Base-by-base conservation (phyloP, 2,113 vertebrate genomes). In the Eulemur macaco region DNA sequence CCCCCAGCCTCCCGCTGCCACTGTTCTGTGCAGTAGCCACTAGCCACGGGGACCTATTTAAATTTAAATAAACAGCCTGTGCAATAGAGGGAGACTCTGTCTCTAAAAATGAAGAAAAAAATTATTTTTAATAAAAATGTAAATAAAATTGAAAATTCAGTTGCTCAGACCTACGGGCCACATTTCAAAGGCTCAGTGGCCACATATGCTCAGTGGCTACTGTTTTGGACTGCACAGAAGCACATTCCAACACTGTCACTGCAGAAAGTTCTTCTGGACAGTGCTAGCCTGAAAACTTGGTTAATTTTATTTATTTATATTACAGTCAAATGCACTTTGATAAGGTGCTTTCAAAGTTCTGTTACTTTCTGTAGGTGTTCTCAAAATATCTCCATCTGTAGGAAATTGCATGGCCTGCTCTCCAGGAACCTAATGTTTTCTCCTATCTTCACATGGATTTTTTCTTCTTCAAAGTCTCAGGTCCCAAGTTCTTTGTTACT, bases 401-500 rank as follows among this genome's bases (percentile, higher is more conserved):
- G 52, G n/a, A 90, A 96, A 93, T 0, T 60, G 39, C 25, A 56
- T 21, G 8, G 18, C 84, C 80, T 93, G 6, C 82, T 87, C 66
- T 18, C 81, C 15, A 86, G 68, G 45, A 74, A 73, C 4, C 12
- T 78, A 69, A 50, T 14, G 20, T 50, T 69, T 68, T 83, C 60
- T 50, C 42, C 34, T 85, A 60, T 63, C 9, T 92, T 58, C 56
- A 45, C 5, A 1, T 12, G 20, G 25, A 87, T 47, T 60, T 87
- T 94, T 89, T 95, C 69, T 76, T 88, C 74, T 91, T 94, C 34
- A 34, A 78, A 68, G 18, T 81, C 56, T 81, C 92, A 89, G 50
- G 39, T 77, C 18, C 21, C 77, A 89, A 42, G 34, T 20, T 83
- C 18, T 87, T 89, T 63, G 45, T 80, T 50, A 94, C 60, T 45